A percentile compares a stretch with the other conserved stretches of the same genome.
Conservation (phyloP, 2,888 invertebrate genomes). For the Sphaerophoria taeniata region DNA sequence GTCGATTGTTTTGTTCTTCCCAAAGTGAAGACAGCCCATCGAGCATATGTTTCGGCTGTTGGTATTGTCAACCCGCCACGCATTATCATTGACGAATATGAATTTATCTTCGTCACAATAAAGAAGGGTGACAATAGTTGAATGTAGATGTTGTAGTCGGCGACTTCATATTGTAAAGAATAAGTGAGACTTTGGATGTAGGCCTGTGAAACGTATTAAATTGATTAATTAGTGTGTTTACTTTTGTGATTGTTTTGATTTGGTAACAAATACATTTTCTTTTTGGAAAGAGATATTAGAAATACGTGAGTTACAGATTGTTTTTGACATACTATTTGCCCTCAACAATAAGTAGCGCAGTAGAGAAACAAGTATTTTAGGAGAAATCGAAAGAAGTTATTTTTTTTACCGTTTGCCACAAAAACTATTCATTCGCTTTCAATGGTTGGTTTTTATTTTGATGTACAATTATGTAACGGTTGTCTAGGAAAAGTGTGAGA, state of each 20-base stretch:
- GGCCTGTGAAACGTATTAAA: slow-evolving; percentile 83
- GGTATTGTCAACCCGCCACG: slow-evolving; percentile 87
- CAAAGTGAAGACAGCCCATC: slow-evolving; percentile 90
- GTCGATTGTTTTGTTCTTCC: slow-evolving; percentile 91
- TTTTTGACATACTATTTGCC: too few species aligned
- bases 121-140: slow-evolving; percentile 93
- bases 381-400: too few species aligned
- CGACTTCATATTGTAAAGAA: slow-evolving; percentile 91
- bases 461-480: too few species aligned
- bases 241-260: not conserved
- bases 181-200: slow-evolving; percentile 90
- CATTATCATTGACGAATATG: slow-evolving; percentile 88
- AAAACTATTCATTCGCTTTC: too few species aligned
- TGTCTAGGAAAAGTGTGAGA: too few species aligned
- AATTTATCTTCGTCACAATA: slow-evolving; percentile 95
- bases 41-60: slow-evolving; percentile 87
- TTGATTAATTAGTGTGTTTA: slow-evolving; percentile 25
- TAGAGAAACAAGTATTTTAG: too few species aligned
- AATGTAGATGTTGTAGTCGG: slow-evolving; percentile 88
- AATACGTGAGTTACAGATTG: too few species aligned
- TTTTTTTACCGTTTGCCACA: too few species aligned
- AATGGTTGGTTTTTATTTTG: too few species aligned
- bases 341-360: too few species aligned
- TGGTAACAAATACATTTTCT: not conserved
- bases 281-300: too few species aligned